Conservation (phyloP, 2,888 invertebrate genomes). For the Lamellibrachia satsuma region DNA sequence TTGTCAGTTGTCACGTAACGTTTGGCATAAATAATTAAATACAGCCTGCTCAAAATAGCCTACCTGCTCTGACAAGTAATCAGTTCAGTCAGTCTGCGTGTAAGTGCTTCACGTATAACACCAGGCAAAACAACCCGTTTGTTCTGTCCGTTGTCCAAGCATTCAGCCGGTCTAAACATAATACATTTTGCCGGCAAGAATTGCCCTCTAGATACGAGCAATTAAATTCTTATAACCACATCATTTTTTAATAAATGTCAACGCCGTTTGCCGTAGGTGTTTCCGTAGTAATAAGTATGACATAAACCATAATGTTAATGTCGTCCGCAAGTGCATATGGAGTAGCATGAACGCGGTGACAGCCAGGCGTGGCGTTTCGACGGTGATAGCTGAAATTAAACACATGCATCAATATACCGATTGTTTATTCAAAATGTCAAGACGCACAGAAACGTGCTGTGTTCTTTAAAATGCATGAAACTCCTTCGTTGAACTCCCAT, state of each 20-base stretch:
- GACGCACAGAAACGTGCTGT: background rate
- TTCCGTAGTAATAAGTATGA: background rate
- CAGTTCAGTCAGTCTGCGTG: too few relatives aligned
- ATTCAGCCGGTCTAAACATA: background rate
- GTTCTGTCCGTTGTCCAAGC: background rate
- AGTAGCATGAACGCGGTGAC: background rate
- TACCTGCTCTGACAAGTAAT: too few relatives aligned
- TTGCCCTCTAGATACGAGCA: background rate
- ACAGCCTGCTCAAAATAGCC: too few relatives aligned
- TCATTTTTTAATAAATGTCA: background rate
- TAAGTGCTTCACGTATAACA: too few relatives aligned
- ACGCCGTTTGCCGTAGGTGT: background rate
- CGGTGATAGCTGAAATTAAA: background rate
- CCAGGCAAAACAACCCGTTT: background rate
- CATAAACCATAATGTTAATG: slow-evolving; percentile 3
- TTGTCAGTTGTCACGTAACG: too few relatives aligned
- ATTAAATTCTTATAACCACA: background rate
- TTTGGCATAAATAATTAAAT: too few relatives aligned
- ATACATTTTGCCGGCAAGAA: background rate
- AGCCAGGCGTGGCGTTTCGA: background rate
- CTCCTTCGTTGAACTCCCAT: background rate
- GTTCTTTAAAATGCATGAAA: background rate
- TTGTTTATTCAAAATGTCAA: background rate
- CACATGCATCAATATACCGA: background rate
- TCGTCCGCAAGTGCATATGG: background rate